These are phyloP conservation scores for Drosophila quinaria DNA, from an alignment of 2,888 invertebrate genomes.

Conservation along the genomic window DNA sequence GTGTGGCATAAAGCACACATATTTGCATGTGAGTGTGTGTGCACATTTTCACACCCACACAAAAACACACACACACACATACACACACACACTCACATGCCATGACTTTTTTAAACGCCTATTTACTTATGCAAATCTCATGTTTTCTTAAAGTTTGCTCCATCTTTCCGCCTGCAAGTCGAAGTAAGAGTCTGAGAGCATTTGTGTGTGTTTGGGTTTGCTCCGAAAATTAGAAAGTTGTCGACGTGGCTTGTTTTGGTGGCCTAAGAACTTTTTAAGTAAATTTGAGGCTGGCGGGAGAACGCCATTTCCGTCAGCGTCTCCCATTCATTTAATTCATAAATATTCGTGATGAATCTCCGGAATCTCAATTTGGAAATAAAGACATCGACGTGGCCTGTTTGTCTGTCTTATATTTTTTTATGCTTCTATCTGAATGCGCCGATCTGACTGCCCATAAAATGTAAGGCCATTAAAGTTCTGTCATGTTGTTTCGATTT, in stretches of 20 bases:
- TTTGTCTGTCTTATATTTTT: constrained; percentile 3
- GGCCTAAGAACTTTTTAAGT: constrained; percentile 35
- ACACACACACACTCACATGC: constrained; percentile 1
- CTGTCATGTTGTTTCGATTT: constrained; percentile 1
- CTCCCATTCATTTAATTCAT: constrained; percentile 25
- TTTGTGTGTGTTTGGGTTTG: constrained; percentile 15
- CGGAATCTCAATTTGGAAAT: neutral
- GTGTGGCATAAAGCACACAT: constrained; percentile 19
- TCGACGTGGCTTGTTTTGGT: constrained; percentile 28
- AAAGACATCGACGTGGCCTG: neutral
- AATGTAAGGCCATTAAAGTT: constrained; percentile 14
- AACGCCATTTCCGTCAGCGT: neutral
- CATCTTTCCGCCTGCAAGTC: constrained; percentile 20
- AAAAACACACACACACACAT: constrained; percentile 4
- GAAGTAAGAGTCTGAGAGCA: constrained; percentile 6
- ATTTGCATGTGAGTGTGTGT: no score
- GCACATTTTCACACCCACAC: no score
- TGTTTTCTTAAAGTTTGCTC: constrained; percentile 59
- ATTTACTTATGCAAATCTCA: constrained; percentile 68
- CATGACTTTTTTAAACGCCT: constrained; percentile 18
- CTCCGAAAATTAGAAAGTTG: constrained; percentile 64
- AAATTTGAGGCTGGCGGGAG: neutral
- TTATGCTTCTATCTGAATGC: constrained; percentile 17
- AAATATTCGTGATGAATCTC: constrained; percentile 10
- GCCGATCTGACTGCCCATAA: constrained; percentile 15